phyloP scores from a whole-genome alignment of 2,888 invertebrate species.

The Mesochorus sp. region DNA sequence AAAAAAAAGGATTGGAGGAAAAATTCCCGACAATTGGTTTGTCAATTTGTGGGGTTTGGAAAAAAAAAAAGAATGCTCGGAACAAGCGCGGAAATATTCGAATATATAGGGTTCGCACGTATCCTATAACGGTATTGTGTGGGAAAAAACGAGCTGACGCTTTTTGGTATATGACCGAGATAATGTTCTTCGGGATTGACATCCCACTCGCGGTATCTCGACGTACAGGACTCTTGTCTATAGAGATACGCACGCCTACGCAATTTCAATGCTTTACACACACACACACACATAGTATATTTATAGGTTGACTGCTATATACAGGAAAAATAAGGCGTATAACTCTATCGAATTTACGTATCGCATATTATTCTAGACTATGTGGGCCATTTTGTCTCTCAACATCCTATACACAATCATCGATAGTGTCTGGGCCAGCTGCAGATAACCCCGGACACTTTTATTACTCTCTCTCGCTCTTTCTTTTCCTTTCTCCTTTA shows the following conservation, averaged over 20 bases:
- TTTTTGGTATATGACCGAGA: background rate
- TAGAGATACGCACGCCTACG: slow-evolving; percentile 46
- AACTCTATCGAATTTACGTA: background rate
- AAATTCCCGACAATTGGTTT: background rate
- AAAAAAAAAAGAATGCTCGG: background rate
- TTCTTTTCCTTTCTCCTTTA: slow-evolving; percentile 17
- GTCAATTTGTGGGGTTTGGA: background rate
- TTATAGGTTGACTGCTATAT: background rate
- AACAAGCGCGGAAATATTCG: background rate
- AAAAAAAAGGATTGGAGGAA: background rate
- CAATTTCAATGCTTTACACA: too few species aligned
- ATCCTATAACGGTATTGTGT: too few species aligned
- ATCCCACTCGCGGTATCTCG: slow-evolving; percentile 50
- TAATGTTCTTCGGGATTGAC: slow-evolving; percentile 34
- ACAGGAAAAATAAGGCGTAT: background rate
- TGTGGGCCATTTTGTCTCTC: background rate
- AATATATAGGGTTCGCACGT: background rate
- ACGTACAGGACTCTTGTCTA: slow-evolving; percentile 27
- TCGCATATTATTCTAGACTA: background rate
- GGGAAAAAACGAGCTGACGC: too few species aligned
- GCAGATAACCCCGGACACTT: slow-evolving; percentile 10
- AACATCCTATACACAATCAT: background rate
- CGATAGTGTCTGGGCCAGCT: background rate
- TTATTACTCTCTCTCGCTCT: slow-evolving; percentile 20
- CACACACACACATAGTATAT: too few species aligned